Percentiles rank a stretch among this genome's conserved stretches.
Conservation (phyloP, 2,113 vertebrate species). For the Porphyrio hochstetteri region DNA sequence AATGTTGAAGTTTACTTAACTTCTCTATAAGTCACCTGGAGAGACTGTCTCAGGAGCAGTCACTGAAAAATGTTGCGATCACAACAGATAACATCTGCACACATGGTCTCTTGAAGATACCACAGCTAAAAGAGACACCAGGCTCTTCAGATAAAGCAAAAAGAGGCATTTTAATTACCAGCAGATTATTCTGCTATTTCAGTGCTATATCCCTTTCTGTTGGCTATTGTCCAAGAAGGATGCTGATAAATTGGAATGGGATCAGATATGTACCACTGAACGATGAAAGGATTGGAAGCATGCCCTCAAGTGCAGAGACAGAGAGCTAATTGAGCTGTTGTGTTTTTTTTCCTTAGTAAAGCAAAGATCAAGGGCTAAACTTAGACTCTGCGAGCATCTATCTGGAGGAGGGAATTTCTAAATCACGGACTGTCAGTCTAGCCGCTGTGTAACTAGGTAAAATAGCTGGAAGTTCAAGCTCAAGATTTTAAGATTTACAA, state of each 20-base stretch:
- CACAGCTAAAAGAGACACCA: neutral
- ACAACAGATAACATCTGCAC: neutral
- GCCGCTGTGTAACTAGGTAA: neutral
- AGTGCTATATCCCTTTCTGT: neutral
- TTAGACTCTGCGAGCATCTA: neutral
- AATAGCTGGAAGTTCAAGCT: neutral
- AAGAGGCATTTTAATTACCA: conserved; percentile 8
- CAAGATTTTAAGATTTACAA: neutral
- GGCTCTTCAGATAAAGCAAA: neutral
- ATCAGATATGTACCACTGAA: conserved; percentile 40
- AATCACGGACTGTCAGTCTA: neutral
- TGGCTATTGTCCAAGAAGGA: conserved; percentile 35
- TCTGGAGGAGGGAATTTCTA: neutral
- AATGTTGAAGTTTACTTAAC: neutral
- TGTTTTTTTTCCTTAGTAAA: neutral
- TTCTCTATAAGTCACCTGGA: neutral
- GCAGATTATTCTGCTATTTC: conserved; percentile 25
- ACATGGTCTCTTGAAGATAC: neutral
- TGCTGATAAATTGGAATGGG: conserved; percentile 53
- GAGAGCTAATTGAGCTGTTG: conserved; percentile 59
- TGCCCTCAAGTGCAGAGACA: conserved; percentile 22
- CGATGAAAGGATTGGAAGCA: conserved; percentile 42
- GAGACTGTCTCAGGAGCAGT: neutral
- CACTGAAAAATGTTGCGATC: neutral
- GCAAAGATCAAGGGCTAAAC: conserved; percentile 54